A percentile compares a stretch with the other conserved stretches of the same genome.
phyloP scores from a whole-genome alignment of 2,113 vertebrate species.

The Uria lomvia region DNA sequence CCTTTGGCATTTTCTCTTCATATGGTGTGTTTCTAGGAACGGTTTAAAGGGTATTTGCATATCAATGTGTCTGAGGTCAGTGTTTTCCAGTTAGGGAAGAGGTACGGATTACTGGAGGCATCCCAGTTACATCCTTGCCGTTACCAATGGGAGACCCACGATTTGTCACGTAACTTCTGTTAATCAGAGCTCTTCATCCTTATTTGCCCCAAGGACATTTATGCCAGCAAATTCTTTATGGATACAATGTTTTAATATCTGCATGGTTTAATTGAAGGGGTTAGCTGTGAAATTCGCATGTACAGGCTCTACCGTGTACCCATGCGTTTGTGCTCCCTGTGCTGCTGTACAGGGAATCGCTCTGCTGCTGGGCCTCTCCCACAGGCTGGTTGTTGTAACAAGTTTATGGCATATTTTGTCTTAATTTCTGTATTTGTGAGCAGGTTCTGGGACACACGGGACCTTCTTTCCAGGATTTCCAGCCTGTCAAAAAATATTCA shows the following conservation, averaged over 20 bases:
- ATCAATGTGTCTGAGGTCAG: background rate
- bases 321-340: background rate
- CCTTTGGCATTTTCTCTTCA: background rate
- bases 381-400: accelerated
- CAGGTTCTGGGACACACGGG: background rate
- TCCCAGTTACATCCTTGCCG: background rate
- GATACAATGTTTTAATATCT: background rate
- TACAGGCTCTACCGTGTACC: accelerated
- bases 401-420: background rate
- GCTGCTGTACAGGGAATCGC: background rate
- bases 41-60: background rate
- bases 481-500: background rate
- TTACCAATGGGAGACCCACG: accelerated
- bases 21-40: background rate
- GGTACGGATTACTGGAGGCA: background rate
- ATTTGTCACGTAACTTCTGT: background rate
- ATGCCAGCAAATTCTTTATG: background rate
- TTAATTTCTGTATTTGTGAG: background rate
- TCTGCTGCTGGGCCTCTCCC: background rate
- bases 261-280: background rate
- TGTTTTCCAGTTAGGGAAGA: background rate
- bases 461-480: background rate
- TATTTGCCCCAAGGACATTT: background rate
- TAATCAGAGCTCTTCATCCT: background rate
- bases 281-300: background rate